Percentiles rank a stretch among this genome's conserved stretches.
Conservation (phyloP, 2,888 invertebrate genomes). For the Diarsia dahlii region DNA sequence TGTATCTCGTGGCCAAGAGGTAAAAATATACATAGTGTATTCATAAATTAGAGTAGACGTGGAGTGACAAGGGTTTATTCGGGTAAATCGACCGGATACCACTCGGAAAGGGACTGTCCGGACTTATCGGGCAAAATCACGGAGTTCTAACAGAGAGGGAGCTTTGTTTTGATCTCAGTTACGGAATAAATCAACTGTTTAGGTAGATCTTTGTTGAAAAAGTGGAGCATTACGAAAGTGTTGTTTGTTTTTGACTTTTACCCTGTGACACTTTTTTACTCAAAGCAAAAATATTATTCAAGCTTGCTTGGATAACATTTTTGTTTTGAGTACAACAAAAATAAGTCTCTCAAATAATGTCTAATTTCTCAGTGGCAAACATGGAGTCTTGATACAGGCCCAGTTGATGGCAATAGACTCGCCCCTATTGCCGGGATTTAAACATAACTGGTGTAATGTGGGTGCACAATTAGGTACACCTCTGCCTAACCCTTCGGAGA, state of each 20-base stretch:
- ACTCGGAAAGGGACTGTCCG: constrained; percentile 36
- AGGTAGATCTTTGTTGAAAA: background rate
- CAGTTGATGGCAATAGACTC: too few species aligned
- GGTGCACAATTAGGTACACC: too few species aligned
- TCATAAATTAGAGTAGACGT: constrained; percentile 34
- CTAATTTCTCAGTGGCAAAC: too few species aligned
- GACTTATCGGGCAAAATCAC: constrained; percentile 20
- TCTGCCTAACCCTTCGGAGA: too few species aligned
- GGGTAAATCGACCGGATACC: constrained; percentile 35
- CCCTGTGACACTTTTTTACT: background rate
- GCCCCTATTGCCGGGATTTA: too few species aligned
- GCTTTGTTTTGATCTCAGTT: constrained; percentile 21
- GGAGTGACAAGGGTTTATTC: constrained; percentile 53
- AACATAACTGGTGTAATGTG: too few species aligned
- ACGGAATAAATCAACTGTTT: constrained; percentile 27
- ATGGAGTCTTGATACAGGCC: too few species aligned
- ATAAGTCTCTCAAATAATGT: too few species aligned
- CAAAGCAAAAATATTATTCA: background rate
- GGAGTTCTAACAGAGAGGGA: background rate
- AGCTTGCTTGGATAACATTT: too few species aligned
- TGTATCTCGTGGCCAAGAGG: background rate
- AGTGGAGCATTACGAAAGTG: background rate
- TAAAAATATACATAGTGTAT: constrained; percentile 25
- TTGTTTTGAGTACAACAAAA: too few species aligned
- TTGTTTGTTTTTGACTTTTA: background rate